These are phyloP conservation scores for Cossypha heuglini DNA, from an alignment of 2,797 vertebrate genomes.

Conservation along the genomic window DNA sequence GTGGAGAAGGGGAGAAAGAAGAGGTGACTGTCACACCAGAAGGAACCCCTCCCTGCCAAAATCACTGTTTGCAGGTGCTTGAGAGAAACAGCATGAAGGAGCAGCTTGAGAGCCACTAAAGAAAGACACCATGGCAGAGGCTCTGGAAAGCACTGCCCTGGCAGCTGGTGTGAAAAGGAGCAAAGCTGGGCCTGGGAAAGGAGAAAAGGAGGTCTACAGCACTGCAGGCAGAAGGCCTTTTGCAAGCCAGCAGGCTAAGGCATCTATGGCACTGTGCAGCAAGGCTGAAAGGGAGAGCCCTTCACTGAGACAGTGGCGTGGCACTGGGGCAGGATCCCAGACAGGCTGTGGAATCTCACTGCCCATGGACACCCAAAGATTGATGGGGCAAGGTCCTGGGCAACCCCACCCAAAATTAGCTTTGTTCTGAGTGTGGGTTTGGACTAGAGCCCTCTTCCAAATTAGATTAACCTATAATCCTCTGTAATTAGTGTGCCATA, in stretches of 20 bases:
- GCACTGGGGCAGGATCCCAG: neutral
- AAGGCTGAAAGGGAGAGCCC: neutral
- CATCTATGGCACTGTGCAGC: rapidly evolving
- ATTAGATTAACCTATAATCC: neutral
- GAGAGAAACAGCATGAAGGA: neutral
- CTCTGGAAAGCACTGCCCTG: neutral
- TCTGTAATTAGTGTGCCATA: neutral
- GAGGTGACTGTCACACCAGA: neutral
- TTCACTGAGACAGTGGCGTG: neutral
- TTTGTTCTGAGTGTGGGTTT: neutral
- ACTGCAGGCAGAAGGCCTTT: neutral
- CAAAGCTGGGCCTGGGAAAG: neutral
- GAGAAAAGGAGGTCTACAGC: neutral
- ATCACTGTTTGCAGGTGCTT: neutral
- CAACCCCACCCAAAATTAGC: rapidly evolving
- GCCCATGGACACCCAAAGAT: neutral
- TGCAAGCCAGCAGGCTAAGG: neutral
- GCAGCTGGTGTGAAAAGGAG: neutral
- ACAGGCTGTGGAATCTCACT: neutral
- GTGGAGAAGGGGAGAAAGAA: neutral
- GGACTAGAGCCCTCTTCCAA: neutral
- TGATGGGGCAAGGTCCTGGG: neutral
- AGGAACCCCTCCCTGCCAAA: neutral
- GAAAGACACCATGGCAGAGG: neutral
- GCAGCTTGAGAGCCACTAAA: neutral